Percentiles rank a stretch among this genome's conserved stretches.
phyloP scores from a whole-genome alignment of 2,888 invertebrate species.

The Colletes collaris region DNA sequence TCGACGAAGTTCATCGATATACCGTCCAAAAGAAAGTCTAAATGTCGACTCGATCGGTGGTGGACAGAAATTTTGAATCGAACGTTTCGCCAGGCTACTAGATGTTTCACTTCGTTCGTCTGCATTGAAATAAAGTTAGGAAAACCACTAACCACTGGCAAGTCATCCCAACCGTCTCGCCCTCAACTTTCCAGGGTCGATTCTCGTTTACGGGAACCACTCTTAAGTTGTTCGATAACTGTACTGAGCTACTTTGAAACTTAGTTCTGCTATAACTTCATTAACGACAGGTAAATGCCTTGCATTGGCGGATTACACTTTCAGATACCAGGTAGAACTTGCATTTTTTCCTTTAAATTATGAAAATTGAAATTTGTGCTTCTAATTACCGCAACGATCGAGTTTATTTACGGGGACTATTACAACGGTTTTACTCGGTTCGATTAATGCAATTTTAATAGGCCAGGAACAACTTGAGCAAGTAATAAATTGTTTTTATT shows the following conservation, averaged over 20 bases:
- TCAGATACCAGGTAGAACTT: constrained; percentile 14
- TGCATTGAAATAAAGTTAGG: constrained; percentile 70
- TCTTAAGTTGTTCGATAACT: constrained; percentile 47
- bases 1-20: background rate
- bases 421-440: background rate
- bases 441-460: background rate
- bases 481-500: too few relatives aligned
- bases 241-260: constrained; percentile 46
- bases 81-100: constrained; percentile 38
- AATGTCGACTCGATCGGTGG: constrained; percentile 34
- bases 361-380: constrained; percentile 17
- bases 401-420: background rate
- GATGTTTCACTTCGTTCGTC: constrained; percentile 54
- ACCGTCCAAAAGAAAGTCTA: background rate
- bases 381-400: background rate
- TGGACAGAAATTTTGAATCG: constrained; percentile 54
- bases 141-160: constrained; percentile 63
- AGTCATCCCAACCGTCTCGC: constrained; percentile 24
- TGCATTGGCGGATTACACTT: constrained; percentile 37
- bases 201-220: constrained; percentile 46
- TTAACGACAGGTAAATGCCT: constrained; percentile 55
- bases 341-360: background rate
- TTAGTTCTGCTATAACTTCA: constrained; percentile 45
- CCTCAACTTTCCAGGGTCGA: constrained; percentile 38
- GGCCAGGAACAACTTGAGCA: too few relatives aligned